Base-by-base conservation (phyloP, 2,113 vertebrate genomes). In the Anoplopoma fimbria region DNA sequence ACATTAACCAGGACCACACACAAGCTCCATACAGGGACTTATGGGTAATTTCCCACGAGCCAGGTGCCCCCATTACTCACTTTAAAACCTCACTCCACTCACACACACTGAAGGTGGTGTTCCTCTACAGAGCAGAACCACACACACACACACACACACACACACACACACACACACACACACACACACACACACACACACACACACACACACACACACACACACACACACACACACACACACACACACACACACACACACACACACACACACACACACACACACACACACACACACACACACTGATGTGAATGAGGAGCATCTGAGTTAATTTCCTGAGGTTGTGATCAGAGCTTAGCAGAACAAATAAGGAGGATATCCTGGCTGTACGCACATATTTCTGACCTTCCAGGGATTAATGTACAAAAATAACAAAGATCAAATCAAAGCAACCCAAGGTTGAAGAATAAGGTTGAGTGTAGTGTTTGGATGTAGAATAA, bases 301-400 rank as follows among this genome's bases (percentile, higher is more conserved):
- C n/a, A n/a, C n/a, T n/a, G n/a, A n/a, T n/a, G 67, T 81, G 84
- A 87, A 90, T 34, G 61, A 88, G 49, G 77, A 92, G 79, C 91
- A 93, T 90, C 89, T 93, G 93, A 68, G 82, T 78, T 94, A 73
- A 86, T 93, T 95, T 95, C 92, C 93, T 90, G 76, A 31, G 27
- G 77, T 77, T 78, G 62, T 65, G 79, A 82, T 88, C 81, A 70
- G 33, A 68, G 68, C 67, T 49, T 47, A 77, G 77, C 63, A 75
- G 33, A 77, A 67, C 72, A 61, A 82, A 82, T 87, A 64, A 45
- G 47, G 69, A 87, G 91, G 91, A 94, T 88, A 87, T 94, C 92
- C 92, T 93, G 86, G 36, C 53, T 75, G 69, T 34, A 5, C 49
- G 60, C 70, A 45, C 21, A 63, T 53, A n/a, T 69, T 75, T 82